Conservation (phyloP, 2,113 vertebrate species). For the Bagarius yarrelli region DNA sequence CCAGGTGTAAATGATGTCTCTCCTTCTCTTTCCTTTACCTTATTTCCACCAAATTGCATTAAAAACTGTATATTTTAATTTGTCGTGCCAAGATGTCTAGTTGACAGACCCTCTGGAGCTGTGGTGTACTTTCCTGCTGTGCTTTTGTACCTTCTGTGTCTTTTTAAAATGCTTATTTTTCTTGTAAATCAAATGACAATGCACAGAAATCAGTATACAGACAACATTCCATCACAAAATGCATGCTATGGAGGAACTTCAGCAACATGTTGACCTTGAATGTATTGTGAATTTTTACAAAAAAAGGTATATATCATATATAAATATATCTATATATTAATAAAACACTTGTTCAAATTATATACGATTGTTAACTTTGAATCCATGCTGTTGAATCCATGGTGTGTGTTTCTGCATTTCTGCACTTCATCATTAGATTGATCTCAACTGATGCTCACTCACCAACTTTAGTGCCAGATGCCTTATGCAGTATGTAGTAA, state of each 20-base stretch:
- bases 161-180: constrained; percentile 34
- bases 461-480: constrained; percentile 1
- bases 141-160: constrained; percentile 43
- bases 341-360: constrained; percentile 74
- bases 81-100: not conserved
- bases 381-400: constrained; percentile 28
- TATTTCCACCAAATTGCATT: no score
- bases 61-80: not conserved
- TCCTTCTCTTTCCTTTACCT: not conserved
- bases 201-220: constrained; percentile 57
- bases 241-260: constrained; percentile 76
- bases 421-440: constrained; percentile 3
- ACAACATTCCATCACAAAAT: constrained; percentile 67
- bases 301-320: constrained; percentile 76
- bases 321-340: constrained; percentile 81
- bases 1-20: constrained; percentile 3
- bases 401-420: constrained; percentile 33
- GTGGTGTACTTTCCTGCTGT: constrained; percentile 44
- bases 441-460: constrained; percentile 10
- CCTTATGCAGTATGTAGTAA: not conserved
- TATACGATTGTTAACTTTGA: constrained; percentile 62
- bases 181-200: constrained; percentile 61
- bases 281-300: constrained; percentile 83
- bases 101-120: constrained; percentile 50
- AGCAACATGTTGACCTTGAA: constrained; percentile 75